Evolutionary conservation across 2,888 invertebrate species (phyloP).

Genomic region (Acrocyrtus sp.): DNA sequence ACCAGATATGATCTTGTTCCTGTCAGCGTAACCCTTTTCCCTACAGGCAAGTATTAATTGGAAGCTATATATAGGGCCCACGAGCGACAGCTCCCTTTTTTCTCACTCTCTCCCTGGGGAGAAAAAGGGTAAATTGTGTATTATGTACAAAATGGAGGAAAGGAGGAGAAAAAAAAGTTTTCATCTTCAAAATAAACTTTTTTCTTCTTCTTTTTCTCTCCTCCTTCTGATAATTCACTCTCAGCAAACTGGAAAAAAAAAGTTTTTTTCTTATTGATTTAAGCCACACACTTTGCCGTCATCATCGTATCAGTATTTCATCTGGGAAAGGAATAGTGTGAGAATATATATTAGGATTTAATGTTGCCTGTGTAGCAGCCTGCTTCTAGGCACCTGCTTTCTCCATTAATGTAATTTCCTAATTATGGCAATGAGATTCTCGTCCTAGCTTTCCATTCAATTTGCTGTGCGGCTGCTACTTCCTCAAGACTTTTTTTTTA

Average conservation of each 20-base stretch:
- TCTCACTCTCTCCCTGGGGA: no score
- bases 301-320: not conserved
- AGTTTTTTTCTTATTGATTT: slow-evolving; percentile 24
- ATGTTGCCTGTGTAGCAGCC: not conserved
- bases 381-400: slow-evolving; percentile 33
- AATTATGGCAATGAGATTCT: slow-evolving; percentile 17
- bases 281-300: no score
- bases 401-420: slow-evolving; percentile 34
- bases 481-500: not conserved
- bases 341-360: not conserved
- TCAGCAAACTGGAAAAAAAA: no score
- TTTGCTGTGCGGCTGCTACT: not conserved
- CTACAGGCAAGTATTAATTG: no score
- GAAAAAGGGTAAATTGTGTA: no score
- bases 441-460: not conserved
- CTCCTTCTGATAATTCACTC: no score
- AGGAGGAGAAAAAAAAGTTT: not conserved
- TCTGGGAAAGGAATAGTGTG: not conserved
- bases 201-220: no score
- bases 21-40: no score
- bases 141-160: not conserved
- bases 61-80: no score
- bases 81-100: no score
- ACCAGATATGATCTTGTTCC: no score
- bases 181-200: no score